These are phyloP conservation scores for Pomatorhinus ruficollis DNA, from an alignment of 2,113 vertebrate species.

Conservation along the genomic window DNA sequence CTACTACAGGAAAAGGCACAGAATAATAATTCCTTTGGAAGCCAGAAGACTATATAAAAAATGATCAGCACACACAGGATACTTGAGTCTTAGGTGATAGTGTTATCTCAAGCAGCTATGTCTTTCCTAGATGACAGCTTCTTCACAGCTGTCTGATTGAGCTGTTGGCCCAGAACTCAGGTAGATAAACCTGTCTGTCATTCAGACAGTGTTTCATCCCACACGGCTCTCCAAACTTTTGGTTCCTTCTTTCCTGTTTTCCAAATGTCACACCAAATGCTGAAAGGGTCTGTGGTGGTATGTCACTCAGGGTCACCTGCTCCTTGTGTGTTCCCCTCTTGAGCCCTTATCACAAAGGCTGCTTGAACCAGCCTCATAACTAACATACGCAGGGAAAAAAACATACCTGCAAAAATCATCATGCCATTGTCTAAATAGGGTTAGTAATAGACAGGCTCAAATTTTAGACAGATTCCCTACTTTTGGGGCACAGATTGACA, in stretches of 20 bases:
- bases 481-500: neutral
- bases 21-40: neutral
- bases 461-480: neutral
- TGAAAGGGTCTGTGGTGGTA: neutral
- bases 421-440: neutral
- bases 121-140: neutral
- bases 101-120: neutral
- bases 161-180: neutral
- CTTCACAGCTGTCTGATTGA: neutral
- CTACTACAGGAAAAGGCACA: neutral
- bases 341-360: neutral
- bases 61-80: neutral
- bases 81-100: neutral
- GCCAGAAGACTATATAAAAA: neutral
- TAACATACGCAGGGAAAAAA: neutral
- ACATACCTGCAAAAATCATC: neutral
- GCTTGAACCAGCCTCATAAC: neutral
- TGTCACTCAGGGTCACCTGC: rapidly evolving
- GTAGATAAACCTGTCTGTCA: neutral
- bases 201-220: neutral
- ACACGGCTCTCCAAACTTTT: neutral
- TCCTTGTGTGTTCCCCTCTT: neutral
- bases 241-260: neutral
- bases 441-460: neutral
- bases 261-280: neutral